Conservation (phyloP, 2,888 invertebrate species). For the Amblyjoppa proteus region DNA sequence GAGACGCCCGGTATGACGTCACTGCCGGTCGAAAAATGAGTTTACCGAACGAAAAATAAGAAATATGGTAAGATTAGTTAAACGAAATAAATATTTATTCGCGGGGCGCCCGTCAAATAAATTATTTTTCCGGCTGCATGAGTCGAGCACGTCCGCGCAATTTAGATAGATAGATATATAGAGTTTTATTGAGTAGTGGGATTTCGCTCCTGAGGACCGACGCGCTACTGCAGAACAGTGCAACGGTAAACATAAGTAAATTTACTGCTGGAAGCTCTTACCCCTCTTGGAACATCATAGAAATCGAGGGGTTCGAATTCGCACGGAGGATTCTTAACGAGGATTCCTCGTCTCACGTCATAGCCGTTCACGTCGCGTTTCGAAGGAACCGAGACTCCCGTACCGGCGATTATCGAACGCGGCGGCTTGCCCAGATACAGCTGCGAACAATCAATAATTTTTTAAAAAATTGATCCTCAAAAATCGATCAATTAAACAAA, state of each 20-base stretch:
- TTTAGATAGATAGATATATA: too few species aligned
- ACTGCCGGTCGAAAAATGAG: too few species aligned
- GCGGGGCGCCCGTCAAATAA: not conserved
- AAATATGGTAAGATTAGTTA: too few species aligned
- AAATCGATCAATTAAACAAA: not conserved
- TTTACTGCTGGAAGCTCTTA: conserved; percentile 1
- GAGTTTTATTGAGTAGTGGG: too few species aligned
- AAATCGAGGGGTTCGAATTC: conserved; percentile 44
- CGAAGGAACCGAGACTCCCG: conserved; percentile 60
- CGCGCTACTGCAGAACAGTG: too few species aligned
- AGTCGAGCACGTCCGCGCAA: not conserved
- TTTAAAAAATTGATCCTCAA: not conserved
- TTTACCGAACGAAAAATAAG: too few species aligned
- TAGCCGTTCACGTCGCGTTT: conserved; percentile 64
- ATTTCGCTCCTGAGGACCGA: too few species aligned
- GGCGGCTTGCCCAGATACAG: conserved; percentile 66
- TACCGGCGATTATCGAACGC: conserved; percentile 53
- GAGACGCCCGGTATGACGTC: too few species aligned
- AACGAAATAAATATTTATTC: too few species aligned
- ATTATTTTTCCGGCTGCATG: not conserved
- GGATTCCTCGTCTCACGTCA: conserved; percentile 50
- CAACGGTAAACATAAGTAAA: not conserved
- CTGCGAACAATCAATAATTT: conserved; percentile 10
- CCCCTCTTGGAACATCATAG: conserved; percentile 62
- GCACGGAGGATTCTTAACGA: conserved; percentile 62